Conservation (phyloP, 2,797 vertebrate species). For the Enteromius thamalakanensis region DNA sequence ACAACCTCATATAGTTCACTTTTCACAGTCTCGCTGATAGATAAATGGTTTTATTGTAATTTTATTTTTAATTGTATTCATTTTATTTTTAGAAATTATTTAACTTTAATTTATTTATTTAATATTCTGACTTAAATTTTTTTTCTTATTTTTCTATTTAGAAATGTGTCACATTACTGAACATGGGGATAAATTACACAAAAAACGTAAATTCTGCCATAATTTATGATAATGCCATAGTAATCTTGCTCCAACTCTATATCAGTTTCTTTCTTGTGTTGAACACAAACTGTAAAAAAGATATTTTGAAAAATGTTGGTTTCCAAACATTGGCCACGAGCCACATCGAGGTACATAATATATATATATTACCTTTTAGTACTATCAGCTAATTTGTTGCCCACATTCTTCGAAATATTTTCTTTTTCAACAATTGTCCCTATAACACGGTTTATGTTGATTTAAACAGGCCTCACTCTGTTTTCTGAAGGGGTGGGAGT, state of each 20-base stretch:
- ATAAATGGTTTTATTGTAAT: not conserved
- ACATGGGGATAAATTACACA: not conserved
- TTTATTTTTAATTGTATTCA: not conserved
- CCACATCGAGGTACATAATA: not conserved
- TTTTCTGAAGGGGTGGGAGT: slow-evolving; percentile 56
- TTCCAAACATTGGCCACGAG: not conserved
- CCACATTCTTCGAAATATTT: not conserved
- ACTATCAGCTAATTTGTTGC: not conserved
- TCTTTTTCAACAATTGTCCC: not conserved
- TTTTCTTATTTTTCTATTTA: not conserved
- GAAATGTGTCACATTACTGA: not conserved
- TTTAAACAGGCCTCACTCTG: slow-evolving; percentile 58
- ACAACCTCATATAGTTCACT: not conserved
- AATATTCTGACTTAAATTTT: not conserved
- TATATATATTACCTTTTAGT: not conserved
- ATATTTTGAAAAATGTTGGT: not conserved
- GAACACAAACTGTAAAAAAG: not conserved
- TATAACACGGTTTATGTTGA: not conserved
- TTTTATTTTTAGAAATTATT: not conserved
- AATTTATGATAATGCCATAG: not conserved
- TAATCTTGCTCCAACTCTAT: not conserved
- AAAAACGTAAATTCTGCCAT: not conserved
- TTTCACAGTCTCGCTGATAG: not conserved
- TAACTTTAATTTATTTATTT: too few species aligned
- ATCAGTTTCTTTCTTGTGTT: not conserved